A percentile compares a stretch with the other conserved stretches of the same genome.
These are phyloP conservation scores for Cydia amplana DNA, from an alignment of 1,140 invertebrate genomes.

Conservation along the genomic window DNA sequence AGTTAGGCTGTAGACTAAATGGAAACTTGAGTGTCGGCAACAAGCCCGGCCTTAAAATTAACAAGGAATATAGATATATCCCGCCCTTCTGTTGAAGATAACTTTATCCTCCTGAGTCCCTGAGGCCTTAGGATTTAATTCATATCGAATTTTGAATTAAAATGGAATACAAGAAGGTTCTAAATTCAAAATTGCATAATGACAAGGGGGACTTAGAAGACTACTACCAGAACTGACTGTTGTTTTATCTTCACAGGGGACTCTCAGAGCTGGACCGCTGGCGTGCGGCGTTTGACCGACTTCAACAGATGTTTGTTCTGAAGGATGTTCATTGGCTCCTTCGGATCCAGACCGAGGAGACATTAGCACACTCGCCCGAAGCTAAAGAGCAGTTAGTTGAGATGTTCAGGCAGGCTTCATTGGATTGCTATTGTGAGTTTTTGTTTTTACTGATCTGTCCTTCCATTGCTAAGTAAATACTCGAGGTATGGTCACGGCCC, in stretches of 20 bases:
- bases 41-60: neutral
- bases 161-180: no score
- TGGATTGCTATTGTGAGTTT: conserved; percentile 71
- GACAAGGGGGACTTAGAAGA: no score
- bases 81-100: no score
- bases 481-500: no score
- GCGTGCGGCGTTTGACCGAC: conserved; percentile 61
- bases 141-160: no score
- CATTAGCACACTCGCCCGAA: conserved; percentile 56
- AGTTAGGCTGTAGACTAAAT: neutral
- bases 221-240: neutral
- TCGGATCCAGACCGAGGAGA: conserved; percentile 62
- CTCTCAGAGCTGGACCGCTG: conserved; percentile 66
- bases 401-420: conserved; percentile 58
- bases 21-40: neutral
- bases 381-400: conserved; percentile 51
- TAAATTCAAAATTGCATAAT: no score
- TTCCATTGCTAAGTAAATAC: no score
- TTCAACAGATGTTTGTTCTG: conserved; percentile 55
- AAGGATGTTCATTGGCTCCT: conserved; percentile 65
- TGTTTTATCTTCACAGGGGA: conserved; percentile 45
- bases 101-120: no score
- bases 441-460: no score
- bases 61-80: no score
- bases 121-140: no score